phyloP scores from a whole-genome alignment of 2,113 vertebrate species.

The Turnix velox region DNA sequence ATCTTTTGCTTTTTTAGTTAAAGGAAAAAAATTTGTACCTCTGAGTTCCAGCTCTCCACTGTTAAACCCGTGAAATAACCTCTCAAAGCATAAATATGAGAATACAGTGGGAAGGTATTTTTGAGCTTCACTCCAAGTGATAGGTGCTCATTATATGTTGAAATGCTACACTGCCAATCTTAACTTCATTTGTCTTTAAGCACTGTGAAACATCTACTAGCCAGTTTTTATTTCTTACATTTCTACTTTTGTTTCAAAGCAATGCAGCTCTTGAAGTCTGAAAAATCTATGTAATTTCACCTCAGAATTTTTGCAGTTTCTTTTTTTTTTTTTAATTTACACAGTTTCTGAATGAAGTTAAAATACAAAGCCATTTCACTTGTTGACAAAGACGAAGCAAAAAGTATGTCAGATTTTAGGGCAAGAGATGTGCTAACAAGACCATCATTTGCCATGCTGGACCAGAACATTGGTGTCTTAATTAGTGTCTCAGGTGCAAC shows the following conservation, averaged over 20 bases:
- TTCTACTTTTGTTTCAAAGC: not conserved
- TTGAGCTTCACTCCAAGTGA: not conserved
- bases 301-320: not conserved
- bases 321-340: not conserved
- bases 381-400: not conserved
- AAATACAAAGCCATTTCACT: not conserved
- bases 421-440: not conserved
- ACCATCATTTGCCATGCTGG: not conserved
- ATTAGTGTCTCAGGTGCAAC: not conserved
- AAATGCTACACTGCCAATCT: not conserved
- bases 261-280: not conserved
- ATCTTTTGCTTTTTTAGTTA: not conserved
- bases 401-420: not conserved
- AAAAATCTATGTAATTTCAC: not conserved
- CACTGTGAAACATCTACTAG: not conserved
- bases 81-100: too few species aligned
- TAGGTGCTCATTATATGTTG: not conserved
- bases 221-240: not conserved
- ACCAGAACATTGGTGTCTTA: not conserved
- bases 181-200: not conserved
- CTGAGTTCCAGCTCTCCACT: not conserved
- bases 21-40: not conserved
- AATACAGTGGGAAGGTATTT: not conserved
- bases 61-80: not conserved
- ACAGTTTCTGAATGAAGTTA: not conserved